Evolutionary conservation across 2,888 invertebrate species (phyloP).

Genomic region (Polyommatus icarus): DNA sequence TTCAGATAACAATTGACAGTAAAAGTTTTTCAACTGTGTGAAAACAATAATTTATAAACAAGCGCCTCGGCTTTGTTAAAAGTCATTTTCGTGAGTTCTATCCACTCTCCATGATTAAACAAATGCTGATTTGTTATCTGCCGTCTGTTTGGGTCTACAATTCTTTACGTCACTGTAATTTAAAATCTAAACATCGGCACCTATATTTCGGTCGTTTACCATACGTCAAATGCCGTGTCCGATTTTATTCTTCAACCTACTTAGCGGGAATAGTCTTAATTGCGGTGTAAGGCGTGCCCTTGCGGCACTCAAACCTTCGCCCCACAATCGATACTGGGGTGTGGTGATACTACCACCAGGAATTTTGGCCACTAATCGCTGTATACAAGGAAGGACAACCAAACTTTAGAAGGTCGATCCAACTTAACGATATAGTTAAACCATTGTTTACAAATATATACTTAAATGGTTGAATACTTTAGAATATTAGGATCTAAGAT

Average conservation of each 20-base stretch:
- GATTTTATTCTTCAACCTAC: conserved; percentile 34
- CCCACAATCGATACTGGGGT: conserved; percentile 43
- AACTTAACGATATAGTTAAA: not conserved
- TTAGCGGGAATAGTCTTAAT: conserved; percentile 55
- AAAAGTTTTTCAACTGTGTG: conserved; percentile 11
- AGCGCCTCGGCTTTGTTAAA: not conserved
- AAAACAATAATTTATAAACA: not conserved
- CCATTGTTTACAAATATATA: not conserved
- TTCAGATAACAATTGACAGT: conserved; percentile 16
- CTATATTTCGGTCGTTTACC: too few relatives aligned
- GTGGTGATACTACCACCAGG: conserved; percentile 34
- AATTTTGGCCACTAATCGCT: conserved; percentile 24
- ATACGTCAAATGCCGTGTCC: conserved; percentile 40
- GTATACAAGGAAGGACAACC: not conserved
- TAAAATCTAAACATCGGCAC: too few relatives aligned
- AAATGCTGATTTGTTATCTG: not conserved
- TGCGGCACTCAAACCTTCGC: conserved; percentile 39
- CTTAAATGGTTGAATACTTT: not conserved
- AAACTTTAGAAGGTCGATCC: conserved; percentile 21
- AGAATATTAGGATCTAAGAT: not conserved
- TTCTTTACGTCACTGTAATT: too few relatives aligned
- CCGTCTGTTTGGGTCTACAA: too few relatives aligned
- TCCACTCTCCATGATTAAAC: not conserved
- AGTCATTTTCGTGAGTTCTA: not conserved
- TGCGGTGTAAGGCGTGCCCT: conserved; percentile 48